Base-by-base conservation (phyloP, 2,113 vertebrate genomes). In the Nicator chloris region DNA sequence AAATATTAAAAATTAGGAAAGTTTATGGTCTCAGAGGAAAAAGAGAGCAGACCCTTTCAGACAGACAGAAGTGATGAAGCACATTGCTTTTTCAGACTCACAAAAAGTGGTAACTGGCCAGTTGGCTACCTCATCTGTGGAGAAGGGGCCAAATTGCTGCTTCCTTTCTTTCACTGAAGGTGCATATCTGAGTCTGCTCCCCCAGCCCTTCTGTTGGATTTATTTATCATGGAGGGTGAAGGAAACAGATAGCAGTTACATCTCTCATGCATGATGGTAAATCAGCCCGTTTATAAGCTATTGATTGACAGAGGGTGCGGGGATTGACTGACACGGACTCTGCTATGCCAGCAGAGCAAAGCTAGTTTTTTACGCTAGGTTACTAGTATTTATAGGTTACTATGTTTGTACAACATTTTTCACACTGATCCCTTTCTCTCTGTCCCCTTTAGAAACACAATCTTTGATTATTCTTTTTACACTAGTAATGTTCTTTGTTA, bases 61-160 rank as follows among this genome's bases (percentile, higher is more conserved):
- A 80, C 54, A 88, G 82, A 59, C 80, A 88, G 91, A 81, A 80
- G 3, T 73, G 71, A 78, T 54, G 88, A 77, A 88, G 75, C 50
- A 83, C 82, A 51, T 83, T 83, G 83, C 64, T 86, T 95, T 96
- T 90, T 92, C 86, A 96, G 88, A 71, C 65, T 94, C 47, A 31
- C 86, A 66, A n/a, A 83, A 92, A 56, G 33, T 78, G 27, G 72
- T 92, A 66, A 28, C 60, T 94, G 91, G 80, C 86, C 94, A 95
- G 82, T 78, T 96, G 88, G 60, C 76, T 90, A 92, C 72, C 81
- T 81, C 76, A 21, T 64, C 51, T 68, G 4, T 15, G 35, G 35
- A 75, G 69, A 95, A 70, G 24, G 18, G 24, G 54, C 86, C 88
- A 96, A 90, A 81, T 18, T 81, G 39, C 56, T 76, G 30, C 72